phyloP scores from a whole-genome alignment of 2,888 invertebrate species.

The Thyatira batis region DNA sequence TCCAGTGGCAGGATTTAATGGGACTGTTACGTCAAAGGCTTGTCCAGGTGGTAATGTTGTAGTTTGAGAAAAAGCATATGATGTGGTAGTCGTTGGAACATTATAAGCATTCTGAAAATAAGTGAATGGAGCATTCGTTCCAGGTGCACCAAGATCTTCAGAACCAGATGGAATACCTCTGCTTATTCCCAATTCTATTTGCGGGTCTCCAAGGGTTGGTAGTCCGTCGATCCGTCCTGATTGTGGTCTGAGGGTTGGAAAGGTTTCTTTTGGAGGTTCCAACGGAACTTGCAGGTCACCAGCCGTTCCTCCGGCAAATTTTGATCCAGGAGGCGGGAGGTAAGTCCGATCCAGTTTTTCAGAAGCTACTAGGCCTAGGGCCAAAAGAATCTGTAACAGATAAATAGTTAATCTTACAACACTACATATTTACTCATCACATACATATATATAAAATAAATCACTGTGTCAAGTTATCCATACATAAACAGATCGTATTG shows the following conservation, averaged over 20 bases:
- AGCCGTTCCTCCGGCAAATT: constrained; percentile 54
- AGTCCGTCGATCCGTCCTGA: constrained; percentile 4
- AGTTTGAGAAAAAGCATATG: constrained; percentile 51
- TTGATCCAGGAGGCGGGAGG: constrained; percentile 63
- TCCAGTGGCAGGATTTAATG: not conserved
- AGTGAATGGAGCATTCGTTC: constrained; percentile 12
- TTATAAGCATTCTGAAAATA: constrained; percentile 17
- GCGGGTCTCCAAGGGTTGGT: constrained; percentile 15
- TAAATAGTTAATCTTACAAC: not conserved
- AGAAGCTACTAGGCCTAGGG: constrained; percentile 41
- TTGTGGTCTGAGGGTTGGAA: constrained; percentile 10
- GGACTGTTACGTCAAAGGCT: constrained; percentile 20
- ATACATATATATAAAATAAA: not conserved
- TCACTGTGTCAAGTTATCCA: not conserved
- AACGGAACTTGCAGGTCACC: constrained; percentile 51
- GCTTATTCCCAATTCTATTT: constrained; percentile 29
- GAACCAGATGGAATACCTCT: constrained; percentile 19
- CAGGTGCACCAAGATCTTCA: constrained; percentile 8
- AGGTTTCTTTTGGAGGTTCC: constrained; percentile 42
- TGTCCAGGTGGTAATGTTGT: constrained; percentile 43
- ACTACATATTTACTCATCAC: not conserved
- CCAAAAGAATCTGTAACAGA: constrained; percentile 55
- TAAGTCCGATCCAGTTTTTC: constrained; percentile 64
- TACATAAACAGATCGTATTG: not conserved
- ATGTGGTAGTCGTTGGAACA: constrained; percentile 41